A percentile compares a stretch with the other conserved stretches of the same genome.
Conservation (phyloP, 2,888 invertebrate genomes). For the Harpagoxenus sublaevis region DNA sequence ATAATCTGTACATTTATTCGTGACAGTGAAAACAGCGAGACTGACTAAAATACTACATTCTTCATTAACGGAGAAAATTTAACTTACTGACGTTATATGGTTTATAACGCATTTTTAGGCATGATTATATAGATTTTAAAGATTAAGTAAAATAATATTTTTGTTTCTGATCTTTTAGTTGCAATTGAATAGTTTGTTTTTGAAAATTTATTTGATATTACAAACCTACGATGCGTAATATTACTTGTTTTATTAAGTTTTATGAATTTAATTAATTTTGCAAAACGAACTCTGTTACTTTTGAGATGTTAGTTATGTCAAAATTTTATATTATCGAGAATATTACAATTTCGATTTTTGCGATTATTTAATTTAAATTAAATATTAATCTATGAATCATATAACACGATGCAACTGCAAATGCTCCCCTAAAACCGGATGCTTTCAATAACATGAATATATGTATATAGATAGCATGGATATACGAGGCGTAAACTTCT, state of each 20-base stretch:
- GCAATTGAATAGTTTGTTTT: background rate
- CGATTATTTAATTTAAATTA: background rate
- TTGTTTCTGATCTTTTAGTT: background rate
- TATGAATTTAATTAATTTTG: conserved; percentile 1
- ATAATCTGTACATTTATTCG: conserved; percentile 26
- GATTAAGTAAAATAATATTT: background rate
- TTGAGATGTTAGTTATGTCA: background rate
- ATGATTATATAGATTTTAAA: background rate
- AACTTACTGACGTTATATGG: background rate
- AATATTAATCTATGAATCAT: background rate
- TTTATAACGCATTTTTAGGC: background rate
- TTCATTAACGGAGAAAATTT: conserved; percentile 9
- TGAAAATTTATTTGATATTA: background rate
- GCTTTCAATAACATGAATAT: conserved; percentile 26
- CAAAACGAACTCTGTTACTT: background rate
- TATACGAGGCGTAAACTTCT: background rate
- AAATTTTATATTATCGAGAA: background rate
- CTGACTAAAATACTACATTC: conserved; percentile 25
- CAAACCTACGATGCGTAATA: background rate
- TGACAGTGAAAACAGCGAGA: conserved; percentile 12
- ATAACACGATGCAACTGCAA: background rate
- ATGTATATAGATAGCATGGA: background rate
- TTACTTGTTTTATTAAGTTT: conserved; percentile 13
- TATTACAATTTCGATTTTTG: background rate
- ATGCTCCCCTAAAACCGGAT: background rate